Conservation (phyloP, 2,797 vertebrate genomes). For the Ara ararauna region DNA sequence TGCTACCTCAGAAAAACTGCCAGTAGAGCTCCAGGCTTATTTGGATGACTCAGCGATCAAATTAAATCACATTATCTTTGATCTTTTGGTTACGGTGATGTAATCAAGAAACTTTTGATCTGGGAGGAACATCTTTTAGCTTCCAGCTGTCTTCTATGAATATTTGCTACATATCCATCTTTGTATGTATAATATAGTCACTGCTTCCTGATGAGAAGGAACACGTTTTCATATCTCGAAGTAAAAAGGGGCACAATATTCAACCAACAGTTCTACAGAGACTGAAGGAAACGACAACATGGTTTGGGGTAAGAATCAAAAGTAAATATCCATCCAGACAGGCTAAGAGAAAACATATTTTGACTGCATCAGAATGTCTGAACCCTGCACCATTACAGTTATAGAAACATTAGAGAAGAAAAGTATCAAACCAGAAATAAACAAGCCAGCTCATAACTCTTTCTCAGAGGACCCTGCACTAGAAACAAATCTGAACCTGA, state of each 20-base stretch:
- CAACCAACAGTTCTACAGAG: slow-evolving; percentile 15
- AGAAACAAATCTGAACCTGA: neutral
- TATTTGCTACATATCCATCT: slow-evolving; percentile 21
- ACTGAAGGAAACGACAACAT: neutral
- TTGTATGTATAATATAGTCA: slow-evolving; percentile 37
- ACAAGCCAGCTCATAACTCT: neutral
- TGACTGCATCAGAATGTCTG: neutral
- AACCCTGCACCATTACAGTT: neutral
- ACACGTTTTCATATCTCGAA: slow-evolving; percentile 26
- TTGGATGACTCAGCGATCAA: slow-evolving; percentile 62
- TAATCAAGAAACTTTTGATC: slow-evolving; percentile 64
- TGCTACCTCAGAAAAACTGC: slow-evolving; percentile 54
- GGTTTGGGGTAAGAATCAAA: neutral
- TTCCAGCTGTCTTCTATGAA: slow-evolving; percentile 59
- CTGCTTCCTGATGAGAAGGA: slow-evolving; percentile 49
- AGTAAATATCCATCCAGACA: neutral
- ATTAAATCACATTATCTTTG: slow-evolving; percentile 65
- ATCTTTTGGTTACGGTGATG: slow-evolving; percentile 66
- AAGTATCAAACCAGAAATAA: neutral
- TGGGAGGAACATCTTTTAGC: slow-evolving; percentile 51
- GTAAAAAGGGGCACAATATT: slow-evolving; percentile 45
- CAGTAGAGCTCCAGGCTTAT: slow-evolving; percentile 36
- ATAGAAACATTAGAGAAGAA: neutral
- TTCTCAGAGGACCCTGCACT: neutral
- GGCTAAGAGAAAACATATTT: neutral